Evolutionary conservation across 2,113 vertebrate genomes (phyloP).

Genomic region (Otocyon megalotis): DNA sequence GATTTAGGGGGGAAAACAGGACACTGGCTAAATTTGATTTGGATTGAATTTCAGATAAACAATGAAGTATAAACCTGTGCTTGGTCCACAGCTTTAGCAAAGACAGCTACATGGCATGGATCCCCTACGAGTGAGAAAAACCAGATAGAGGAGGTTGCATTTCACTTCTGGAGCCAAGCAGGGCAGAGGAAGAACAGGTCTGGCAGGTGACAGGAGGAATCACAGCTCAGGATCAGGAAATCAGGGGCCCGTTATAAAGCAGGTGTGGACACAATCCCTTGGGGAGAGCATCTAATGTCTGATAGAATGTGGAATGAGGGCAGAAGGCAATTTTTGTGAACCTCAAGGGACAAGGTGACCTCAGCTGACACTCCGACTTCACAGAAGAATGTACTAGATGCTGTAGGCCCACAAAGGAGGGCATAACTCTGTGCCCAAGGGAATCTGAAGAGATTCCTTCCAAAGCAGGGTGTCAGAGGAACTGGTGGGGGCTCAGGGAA

Average conservation of each 20-base stretch:
- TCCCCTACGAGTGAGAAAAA: background rate
- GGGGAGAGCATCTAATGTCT: background rate
- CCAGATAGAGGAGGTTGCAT: background rate
- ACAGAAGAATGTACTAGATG: background rate
- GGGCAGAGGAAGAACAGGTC: background rate
- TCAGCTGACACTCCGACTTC: background rate
- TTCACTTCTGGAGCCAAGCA: background rate
- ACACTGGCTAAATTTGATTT: background rate
- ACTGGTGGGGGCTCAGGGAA: background rate
- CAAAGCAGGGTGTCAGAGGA: background rate
- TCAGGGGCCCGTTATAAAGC: background rate
- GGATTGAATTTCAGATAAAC: slow-evolving; percentile 23
- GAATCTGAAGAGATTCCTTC: background rate
- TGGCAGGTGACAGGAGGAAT: background rate
- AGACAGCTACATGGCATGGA: no score
- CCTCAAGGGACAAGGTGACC: background rate
- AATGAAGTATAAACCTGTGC: background rate
- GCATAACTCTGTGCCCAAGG: background rate
- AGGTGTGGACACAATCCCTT: background rate
- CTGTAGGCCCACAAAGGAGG: background rate
- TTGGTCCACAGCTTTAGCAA: background rate
- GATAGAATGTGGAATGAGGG: background rate
- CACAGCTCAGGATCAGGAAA: background rate
- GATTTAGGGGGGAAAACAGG: background rate
- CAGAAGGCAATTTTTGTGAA: background rate